Conservation (phyloP, 2,113 vertebrate species). For the Rhinogobius similis region DNA sequence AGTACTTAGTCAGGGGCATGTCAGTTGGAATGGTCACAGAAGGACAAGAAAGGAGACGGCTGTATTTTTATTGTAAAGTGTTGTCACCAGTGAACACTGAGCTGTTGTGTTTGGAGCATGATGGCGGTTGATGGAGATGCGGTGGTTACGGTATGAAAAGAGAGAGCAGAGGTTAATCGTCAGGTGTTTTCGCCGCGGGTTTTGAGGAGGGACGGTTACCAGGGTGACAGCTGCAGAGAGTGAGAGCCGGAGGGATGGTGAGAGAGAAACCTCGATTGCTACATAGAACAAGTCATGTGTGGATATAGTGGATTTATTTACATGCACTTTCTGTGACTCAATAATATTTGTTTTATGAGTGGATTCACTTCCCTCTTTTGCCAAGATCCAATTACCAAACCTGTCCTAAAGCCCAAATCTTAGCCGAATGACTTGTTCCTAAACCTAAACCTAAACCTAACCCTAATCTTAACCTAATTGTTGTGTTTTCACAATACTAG, state of each 20-base stretch:
- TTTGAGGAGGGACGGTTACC: neutral
- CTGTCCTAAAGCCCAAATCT: too few species aligned
- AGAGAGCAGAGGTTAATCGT: slow-evolving; percentile 3
- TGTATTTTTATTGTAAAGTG: neutral
- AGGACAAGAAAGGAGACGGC: neutral
- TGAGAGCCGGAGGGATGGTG: neutral
- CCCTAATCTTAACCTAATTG: too few species aligned
- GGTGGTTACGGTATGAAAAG: neutral
- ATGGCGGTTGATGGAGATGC: neutral
- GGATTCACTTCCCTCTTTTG: too few species aligned
- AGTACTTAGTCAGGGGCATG: neutral
- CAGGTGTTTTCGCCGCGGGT: neutral
- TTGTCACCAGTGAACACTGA: slow-evolving; percentile 3
- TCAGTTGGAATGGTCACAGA: neutral
- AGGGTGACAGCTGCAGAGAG: neutral
- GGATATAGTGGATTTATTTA: neutral
- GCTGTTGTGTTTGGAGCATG: neutral
- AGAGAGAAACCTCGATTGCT: neutral
- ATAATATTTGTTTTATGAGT: neutral
- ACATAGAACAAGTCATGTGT: neutral
- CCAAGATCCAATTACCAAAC: too few species aligned
- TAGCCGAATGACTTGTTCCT: too few species aligned
- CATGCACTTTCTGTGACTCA: neutral
- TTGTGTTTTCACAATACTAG: too few species aligned
- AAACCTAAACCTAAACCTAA: too few species aligned